Base-by-base conservation (phyloP, 2,888 invertebrate genomes). In the Gymnoscelis rufifasciata region DNA sequence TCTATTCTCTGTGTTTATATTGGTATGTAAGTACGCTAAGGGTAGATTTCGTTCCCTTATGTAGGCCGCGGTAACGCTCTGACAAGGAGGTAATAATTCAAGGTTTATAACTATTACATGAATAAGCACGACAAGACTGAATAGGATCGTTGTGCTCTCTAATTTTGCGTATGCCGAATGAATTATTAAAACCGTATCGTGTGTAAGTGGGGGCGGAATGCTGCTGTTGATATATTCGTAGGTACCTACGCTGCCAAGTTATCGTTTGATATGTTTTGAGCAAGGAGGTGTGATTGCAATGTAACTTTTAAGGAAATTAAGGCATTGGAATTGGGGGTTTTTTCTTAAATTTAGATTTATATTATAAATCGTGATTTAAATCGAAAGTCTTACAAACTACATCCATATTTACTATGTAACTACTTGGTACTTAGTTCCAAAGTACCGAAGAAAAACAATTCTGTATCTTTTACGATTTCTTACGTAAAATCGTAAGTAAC, bases 31-130 rank as follows among this genome's bases (percentile, higher is more conserved):
- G 14, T 13, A 14, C 5, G 19, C 35, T 35, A 7, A 19, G 35
- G 35, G 35, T 35, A 47, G 24, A 53, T 57, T 57, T 56, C 56
- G 53, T 55, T 55, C 54, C 47, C 52, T 29, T 44, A 52, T 47
- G 54, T 52, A 47, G 46, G 54, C 51, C 37, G 39, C 33, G 42
- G 52, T 59, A 48, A 49, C 41, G 42, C 56, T 56, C 55, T 56
- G 57, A 52, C 56, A 55, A 59, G 56, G 64, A 62, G 64, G 65
- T 62, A 57, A 70, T 78, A 73, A 69, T 69, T 81, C 71, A 76
- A 66, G 59, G 60, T 71, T 71, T 74, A 69, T 73, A 71, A 64
- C 62, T 68, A 71, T 72, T 68, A 71, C 67, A 68, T 61, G 66
- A 67, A 63, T 60, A 56, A 60, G 60, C 57, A 56, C 59, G 64